Percentiles rank a stretch among this genome's conserved stretches.
Conservation (phyloP, 2,113 vertebrate species). For the Mystacornis crossleyi region DNA sequence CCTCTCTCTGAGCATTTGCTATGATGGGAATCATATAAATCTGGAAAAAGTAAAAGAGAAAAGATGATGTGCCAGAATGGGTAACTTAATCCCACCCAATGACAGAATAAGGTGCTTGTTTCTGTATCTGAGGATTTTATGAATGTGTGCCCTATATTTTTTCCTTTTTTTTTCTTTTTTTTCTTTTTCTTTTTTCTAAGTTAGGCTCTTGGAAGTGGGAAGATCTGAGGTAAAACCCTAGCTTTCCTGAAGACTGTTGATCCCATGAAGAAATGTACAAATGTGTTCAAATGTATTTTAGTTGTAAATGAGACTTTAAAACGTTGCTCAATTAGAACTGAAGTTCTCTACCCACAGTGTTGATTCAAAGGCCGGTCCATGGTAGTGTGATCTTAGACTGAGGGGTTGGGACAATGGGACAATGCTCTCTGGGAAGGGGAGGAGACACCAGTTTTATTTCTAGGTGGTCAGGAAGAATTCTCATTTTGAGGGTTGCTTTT, state of each 20-base stretch:
- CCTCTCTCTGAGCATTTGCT: constrained; percentile 1
- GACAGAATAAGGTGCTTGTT: constrained; percentile 32
- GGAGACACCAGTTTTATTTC: background rate
- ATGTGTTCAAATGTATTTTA: background rate
- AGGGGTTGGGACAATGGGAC: background rate
- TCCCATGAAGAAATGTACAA: background rate
- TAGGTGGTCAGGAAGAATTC: background rate
- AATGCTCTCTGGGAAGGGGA: background rate
- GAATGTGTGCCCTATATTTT: background rate
- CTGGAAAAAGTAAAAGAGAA: background rate
- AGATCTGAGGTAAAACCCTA: background rate
- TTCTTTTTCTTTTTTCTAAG: background rate
- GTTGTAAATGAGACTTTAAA: background rate
- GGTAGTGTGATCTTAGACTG: background rate
- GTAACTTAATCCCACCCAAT: background rate
- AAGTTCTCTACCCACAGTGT: background rate
- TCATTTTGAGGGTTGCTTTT: background rate
- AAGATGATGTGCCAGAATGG: constrained; percentile 16
- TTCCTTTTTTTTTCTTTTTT: too few species aligned
- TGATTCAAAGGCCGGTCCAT: background rate
- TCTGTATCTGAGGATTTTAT: constrained; percentile 44
- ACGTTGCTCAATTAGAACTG: background rate
- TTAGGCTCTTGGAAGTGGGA: background rate
- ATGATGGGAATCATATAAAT: constrained; percentile 30
- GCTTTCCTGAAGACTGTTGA: background rate